These are phyloP conservation scores for Zaprionus davidi DNA, from an alignment of 1,140 invertebrate species.

Conservation along the genomic window DNA sequence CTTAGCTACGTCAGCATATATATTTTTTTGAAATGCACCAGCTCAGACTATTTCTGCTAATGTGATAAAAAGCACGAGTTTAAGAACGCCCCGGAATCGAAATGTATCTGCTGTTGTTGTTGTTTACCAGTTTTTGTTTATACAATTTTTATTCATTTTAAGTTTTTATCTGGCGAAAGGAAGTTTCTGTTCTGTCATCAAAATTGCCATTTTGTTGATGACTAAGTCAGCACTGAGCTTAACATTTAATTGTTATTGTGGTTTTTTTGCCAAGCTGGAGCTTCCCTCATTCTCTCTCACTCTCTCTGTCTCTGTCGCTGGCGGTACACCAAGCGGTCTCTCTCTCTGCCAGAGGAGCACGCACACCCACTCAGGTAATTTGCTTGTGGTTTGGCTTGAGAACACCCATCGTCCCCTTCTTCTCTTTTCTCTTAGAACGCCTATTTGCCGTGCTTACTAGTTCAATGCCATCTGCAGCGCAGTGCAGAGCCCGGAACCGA, in stretches of 20 bases:
- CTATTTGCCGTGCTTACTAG: conserved; percentile 39
- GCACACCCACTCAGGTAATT: conserved; percentile 7
- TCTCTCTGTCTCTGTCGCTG: background rate
- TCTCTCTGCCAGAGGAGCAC: background rate
- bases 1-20: background rate
- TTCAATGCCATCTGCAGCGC: conserved; percentile 56
- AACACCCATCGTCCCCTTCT: background rate
- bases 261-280: background rate
- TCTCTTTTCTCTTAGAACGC: background rate
- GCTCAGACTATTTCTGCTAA: background rate
- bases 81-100: background rate
- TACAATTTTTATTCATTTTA: background rate
- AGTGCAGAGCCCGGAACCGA: conserved; percentile 19
- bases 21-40: too few relatives aligned
- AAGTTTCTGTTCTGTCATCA: background rate
- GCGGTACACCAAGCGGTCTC: conserved; percentile 1
- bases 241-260: conserved; percentile 24
- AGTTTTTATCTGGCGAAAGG: background rate
- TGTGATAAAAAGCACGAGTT: background rate
- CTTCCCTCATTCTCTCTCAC: background rate
- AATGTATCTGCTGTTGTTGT: background rate
- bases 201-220: conserved; percentile 14
- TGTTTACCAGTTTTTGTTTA: background rate
- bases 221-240: conserved; percentile 35
- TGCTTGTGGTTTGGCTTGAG: conserved; percentile 25